Evolutionary conservation across 2,797 vertebrate genomes (phyloP).

Genomic region (Limnodromus scolopaceus): DNA sequence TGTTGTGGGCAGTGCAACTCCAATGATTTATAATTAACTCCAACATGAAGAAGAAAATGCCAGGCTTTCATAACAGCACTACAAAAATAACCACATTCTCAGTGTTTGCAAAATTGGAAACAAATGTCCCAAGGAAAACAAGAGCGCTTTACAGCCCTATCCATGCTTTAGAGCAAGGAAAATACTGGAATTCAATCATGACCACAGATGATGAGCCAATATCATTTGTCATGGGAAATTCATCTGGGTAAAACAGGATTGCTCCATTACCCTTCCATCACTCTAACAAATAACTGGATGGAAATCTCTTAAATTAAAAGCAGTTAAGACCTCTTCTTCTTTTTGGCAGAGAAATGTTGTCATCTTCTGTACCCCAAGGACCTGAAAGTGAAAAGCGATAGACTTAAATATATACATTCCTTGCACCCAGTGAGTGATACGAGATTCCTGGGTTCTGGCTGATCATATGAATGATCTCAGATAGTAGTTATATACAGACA

Average conservation of each 20-base stretch:
- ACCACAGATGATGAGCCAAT: slow-evolving; percentile 86
- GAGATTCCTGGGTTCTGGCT: not conserved
- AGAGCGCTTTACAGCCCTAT: slow-evolving; percentile 75
- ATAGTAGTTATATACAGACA: not conserved
- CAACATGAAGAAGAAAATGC: slow-evolving; percentile 90
- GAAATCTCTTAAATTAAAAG: slow-evolving; percentile 76
- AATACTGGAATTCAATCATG: slow-evolving; percentile 80
- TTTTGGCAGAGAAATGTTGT: slow-evolving; percentile 56
- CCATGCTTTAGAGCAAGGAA: slow-evolving; percentile 79
- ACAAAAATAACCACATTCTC: slow-evolving; percentile 85
- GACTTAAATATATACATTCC: not conserved
- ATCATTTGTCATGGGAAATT: slow-evolving; percentile 92
- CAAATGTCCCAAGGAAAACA: slow-evolving; percentile 88
- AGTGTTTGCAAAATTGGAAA: slow-evolving; percentile 91
- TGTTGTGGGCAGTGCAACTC: slow-evolving; percentile 82
- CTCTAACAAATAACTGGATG: slow-evolving; percentile 72
- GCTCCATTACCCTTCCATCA: slow-evolving; percentile 76
- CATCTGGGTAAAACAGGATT: slow-evolving; percentile 83
- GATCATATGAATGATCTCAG: not conserved
- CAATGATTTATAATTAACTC: slow-evolving; percentile 86
- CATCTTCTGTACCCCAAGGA: slow-evolving; percentile 39
- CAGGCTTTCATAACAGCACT: slow-evolving; percentile 87
- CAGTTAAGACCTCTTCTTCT: slow-evolving; percentile 57
- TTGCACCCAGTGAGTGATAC: not conserved
- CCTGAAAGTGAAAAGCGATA: slow-evolving; percentile 55